Evolutionary conservation across 2,113 vertebrate genomes (phyloP).

Genomic region (Tricholaema leucomelas): DNA sequence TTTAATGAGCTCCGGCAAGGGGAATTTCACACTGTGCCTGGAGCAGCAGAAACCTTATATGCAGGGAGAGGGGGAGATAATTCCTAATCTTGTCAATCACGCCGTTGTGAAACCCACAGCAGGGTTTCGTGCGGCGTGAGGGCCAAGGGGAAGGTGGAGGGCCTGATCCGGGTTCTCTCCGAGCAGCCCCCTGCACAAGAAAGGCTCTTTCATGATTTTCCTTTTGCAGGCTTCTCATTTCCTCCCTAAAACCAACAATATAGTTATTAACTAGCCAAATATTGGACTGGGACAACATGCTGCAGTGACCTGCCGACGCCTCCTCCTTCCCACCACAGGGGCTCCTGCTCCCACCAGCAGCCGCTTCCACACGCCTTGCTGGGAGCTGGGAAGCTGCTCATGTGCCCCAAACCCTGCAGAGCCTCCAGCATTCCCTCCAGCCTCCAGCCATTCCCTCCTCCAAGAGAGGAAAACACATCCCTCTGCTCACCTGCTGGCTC

Average conservation of each 20-base stretch:
- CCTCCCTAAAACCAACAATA: constrained; percentile 43
- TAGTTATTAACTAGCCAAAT: constrained; percentile 69
- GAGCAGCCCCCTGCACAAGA: constrained; percentile 32
- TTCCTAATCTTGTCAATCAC: constrained; percentile 73
- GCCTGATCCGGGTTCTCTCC: constrained; percentile 46
- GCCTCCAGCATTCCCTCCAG: constrained; percentile 3
- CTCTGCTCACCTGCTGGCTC: background rate
- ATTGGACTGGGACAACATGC: constrained; percentile 65
- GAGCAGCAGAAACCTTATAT: constrained; percentile 72
- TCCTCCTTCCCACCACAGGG: constrained; percentile 35
- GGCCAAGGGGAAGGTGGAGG: constrained; percentile 45
- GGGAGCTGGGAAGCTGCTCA: background rate
- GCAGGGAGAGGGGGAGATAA: constrained; percentile 61
- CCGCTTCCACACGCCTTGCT: background rate
- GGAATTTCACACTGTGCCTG: constrained; percentile 76
- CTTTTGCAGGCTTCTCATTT: constrained; percentile 62
- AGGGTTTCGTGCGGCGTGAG: constrained; percentile 56
- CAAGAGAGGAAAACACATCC: background rate
- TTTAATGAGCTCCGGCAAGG: constrained; percentile 75
- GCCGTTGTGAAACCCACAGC: constrained; percentile 66
- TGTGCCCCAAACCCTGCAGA: background rate
- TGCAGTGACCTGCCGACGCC: constrained; percentile 54
- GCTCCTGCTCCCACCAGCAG: background rate
- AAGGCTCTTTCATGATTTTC: constrained; percentile 58
- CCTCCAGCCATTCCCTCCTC: background rate